Evolutionary conservation across 2,888 invertebrate genomes (phyloP), one percentile per base, ranked within the genome.

Genomic region (Drosophila peninsularis): DNA sequence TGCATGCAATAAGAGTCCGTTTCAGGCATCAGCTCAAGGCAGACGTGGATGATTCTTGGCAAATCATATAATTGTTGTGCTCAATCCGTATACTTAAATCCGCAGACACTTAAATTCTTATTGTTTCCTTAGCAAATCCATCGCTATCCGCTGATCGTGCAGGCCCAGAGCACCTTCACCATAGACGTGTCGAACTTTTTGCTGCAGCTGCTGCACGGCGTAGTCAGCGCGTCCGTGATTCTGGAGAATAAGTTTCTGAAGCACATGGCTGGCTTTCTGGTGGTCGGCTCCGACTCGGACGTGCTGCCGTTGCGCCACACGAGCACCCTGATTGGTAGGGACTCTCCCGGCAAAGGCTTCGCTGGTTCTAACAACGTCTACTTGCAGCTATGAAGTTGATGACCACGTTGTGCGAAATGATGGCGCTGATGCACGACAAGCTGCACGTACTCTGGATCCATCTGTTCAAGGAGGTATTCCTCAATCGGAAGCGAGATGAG

Each of bases 321-420:
- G 24, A 17, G 37, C 37, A 37, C 37, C 13, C 2, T 53, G 24
- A 3, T 53, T 13, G 53, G 53, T 53, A 53, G n/a, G 34, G 5
- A 14, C 0, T 11, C 11, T 17, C 17, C 6, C 30, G 3, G 1
- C n/a, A n/a, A 10, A 10, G n/a, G 11, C 9, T 21, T 49, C 17
- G 19, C 3, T 19, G 5, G 5, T 9, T 37, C 13, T 13, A 17
- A 5, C 7, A 7, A 4, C n/a, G 13, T 37, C n/a, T 37, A 21
- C 24, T 53, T 53, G 53, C 53, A 53, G 53, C 7, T 2, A 0
- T 53, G 24, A 53, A 53, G 37, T 7, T 53, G 24, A 53, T 53
- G 53, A 53, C 36, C 4, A 10, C 37, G n/a, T 2, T 53, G 37
- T 17, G 13, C 13, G 37, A 53, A 4, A 13, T 24, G 24, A n/a